Percentiles rank a stretch among this genome's conserved stretches.
These are phyloP conservation scores for Corydoras sp. DNA, from an alignment of 2,113 vertebrate species.

Conservation along the genomic window DNA sequence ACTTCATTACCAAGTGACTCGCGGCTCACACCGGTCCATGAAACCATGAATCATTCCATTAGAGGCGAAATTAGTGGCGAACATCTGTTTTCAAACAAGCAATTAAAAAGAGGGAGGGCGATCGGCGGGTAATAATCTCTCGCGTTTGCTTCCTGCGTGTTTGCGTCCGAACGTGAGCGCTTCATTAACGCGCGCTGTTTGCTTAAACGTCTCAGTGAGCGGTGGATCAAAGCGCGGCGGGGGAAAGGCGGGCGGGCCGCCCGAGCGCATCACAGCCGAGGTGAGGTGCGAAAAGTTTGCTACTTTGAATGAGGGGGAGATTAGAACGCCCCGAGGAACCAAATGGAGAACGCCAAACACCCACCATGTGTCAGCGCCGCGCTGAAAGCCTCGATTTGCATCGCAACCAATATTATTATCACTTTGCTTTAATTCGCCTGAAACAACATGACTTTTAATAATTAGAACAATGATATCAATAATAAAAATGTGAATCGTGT, in stretches of 20 bases:
- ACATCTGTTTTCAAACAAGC: conserved; percentile 42
- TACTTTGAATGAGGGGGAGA: conserved; percentile 42
- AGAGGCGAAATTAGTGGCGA: conserved; percentile 19
- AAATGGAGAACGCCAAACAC: conserved; percentile 52
- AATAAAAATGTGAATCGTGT: no score
- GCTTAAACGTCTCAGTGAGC: conserved; percentile 31
- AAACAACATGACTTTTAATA: conserved; percentile 12
- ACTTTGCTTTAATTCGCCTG: neutral
- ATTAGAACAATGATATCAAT: neutral
- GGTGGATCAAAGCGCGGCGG: conserved; percentile 54
- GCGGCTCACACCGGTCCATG: conserved; percentile 8
- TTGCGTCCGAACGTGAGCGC: conserved; percentile 25
- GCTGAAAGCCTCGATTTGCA: conserved; percentile 30
- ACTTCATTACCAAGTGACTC: conserved; percentile 5
- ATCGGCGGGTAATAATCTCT: conserved; percentile 23
- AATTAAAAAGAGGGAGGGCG: conserved; percentile 12
- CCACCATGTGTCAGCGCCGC: conserved; percentile 31
- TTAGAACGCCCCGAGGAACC: conserved; percentile 43
- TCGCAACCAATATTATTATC: neutral
- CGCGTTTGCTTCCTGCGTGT: conserved; percentile 41
- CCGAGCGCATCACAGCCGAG: conserved; percentile 51
- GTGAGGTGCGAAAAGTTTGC: conserved; percentile 51
- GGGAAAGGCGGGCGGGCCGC: conserved; percentile 34
- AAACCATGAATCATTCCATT: conserved; percentile 30
- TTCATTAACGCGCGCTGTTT: conserved; percentile 44